Evolutionary conservation across 2,888 invertebrate genomes (phyloP).

Genomic region (Neoascia interrupta): DNA sequence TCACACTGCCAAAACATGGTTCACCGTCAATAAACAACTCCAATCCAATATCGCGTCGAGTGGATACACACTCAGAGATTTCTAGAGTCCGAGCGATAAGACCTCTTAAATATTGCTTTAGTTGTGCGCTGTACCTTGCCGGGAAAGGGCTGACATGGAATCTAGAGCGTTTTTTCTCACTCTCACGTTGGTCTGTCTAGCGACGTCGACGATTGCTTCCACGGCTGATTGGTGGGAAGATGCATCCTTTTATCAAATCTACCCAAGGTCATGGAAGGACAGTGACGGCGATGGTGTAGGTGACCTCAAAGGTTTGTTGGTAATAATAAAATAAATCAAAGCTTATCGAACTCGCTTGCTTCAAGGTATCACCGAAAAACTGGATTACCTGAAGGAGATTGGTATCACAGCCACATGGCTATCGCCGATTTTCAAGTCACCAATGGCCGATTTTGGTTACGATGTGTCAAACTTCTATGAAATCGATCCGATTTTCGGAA

Average conservation of each 20-base stretch:
- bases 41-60: too few species aligned
- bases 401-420: slow-evolving; percentile 86
- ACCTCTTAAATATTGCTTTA: background rate
- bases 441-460: slow-evolving; percentile 89
- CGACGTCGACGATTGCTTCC: slow-evolving; percentile 1
- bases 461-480: slow-evolving; percentile 86
- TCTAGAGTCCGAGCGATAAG: too few species aligned
- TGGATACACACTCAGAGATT: too few species aligned
- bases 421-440: slow-evolving; percentile 87
- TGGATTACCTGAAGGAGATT: slow-evolving; percentile 85
- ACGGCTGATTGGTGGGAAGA: slow-evolving; percentile 90
- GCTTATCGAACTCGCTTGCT: background rate
- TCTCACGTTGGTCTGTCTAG: background rate
- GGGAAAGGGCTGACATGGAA: slow-evolving; percentile 1
- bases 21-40: too few species aligned
- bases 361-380: slow-evolving; percentile 80
- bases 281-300: slow-evolving; percentile 90
- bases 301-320: slow-evolving; percentile 85
- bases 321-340: background rate
- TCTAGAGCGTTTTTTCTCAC: background rate
- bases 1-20: too few species aligned
- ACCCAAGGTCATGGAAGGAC: slow-evolving; percentile 92
- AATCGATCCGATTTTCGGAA: slow-evolving; percentile 84
- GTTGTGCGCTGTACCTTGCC: background rate
- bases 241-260: slow-evolving; percentile 90